Conservation (phyloP, 2,888 invertebrate genomes). For the Nesidiocoris tenuis region DNA sequence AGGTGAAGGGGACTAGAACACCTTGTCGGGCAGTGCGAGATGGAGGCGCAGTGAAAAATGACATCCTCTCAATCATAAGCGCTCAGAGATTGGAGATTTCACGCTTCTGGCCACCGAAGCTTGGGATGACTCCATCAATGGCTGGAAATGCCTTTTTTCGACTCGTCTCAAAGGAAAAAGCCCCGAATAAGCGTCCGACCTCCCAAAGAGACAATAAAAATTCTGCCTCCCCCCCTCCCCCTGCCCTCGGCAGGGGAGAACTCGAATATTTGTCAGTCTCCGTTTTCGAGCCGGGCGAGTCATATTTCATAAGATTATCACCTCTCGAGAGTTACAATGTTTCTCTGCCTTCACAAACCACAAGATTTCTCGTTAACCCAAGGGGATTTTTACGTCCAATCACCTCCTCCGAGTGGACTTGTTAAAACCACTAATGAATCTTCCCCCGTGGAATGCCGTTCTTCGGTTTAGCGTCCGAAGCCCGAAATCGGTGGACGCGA, state of each 20-base stretch:
- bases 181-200: slow-evolving; percentile 6
- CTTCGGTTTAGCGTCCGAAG: background rate
- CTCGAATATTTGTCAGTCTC: slow-evolving; percentile 32
- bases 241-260: too few relatives aligned
- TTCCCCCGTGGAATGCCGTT: slow-evolving; percentile 12
- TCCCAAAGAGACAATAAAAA: slow-evolving; percentile 40
- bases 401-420: background rate
- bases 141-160: background rate
- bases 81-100: slow-evolving; percentile 10
- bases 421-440: slow-evolving; percentile 38
- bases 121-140: slow-evolving; percentile 5
- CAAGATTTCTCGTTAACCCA: slow-evolving; percentile 2
- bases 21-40: too few relatives aligned
- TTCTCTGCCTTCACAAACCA: slow-evolving; percentile 22
- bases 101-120: slow-evolving; percentile 15
- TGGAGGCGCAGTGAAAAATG: background rate
- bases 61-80: slow-evolving; percentile 10
- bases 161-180: background rate
- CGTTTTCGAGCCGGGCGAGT: slow-evolving; percentile 7
- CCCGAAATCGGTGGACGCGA: background rate
- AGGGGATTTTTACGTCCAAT: slow-evolving; percentile 1
- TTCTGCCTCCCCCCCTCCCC: background rate
- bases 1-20: too few relatives aligned
- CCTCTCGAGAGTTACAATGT: slow-evolving; percentile 27
- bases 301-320: slow-evolving; percentile 42